phyloP scores from a whole-genome alignment of 2,888 invertebrate genomes.

The Philonicus albiceps region DNA sequence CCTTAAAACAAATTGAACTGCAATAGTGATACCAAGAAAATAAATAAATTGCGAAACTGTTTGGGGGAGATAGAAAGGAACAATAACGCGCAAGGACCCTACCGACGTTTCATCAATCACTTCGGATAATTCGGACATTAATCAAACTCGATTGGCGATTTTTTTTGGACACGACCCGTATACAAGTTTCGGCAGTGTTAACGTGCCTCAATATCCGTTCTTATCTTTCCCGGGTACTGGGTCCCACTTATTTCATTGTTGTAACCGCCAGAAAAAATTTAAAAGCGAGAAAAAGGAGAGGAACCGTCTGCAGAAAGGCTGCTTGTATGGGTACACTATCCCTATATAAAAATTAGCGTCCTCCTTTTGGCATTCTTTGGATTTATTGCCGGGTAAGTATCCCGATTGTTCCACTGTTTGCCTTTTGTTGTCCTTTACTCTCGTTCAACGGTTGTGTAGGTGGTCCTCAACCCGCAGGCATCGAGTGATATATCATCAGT shows the following conservation, averaged over 20 bases:
- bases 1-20: conserved; percentile 10
- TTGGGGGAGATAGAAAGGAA: conserved; percentile 20
- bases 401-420: not conserved
- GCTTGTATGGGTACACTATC: not conserved
- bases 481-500: conserved; percentile 18
- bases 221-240: not conserved
- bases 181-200: not conserved
- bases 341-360: not conserved
- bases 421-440: not conserved
- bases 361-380: not conserved
- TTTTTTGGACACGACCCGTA: conserved; percentile 27
- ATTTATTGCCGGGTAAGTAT: conserved; percentile 29
- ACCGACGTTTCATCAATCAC: conserved; percentile 54
- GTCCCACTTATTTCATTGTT: not conserved
- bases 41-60: conserved; percentile 35
- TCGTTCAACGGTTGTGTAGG: not conserved
- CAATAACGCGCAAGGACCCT: conserved; percentile 48
- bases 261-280: conserved; percentile 2
- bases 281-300: not conserved
- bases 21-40: conserved; percentile 30
- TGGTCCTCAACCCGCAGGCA: not conserved
- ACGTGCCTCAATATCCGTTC: not conserved
- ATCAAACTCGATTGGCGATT: conserved; percentile 52
- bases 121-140: conserved; percentile 53
- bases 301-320: not conserved